Conservation (phyloP, 2,888 invertebrate genomes). For the Cantharis rufa region DNA sequence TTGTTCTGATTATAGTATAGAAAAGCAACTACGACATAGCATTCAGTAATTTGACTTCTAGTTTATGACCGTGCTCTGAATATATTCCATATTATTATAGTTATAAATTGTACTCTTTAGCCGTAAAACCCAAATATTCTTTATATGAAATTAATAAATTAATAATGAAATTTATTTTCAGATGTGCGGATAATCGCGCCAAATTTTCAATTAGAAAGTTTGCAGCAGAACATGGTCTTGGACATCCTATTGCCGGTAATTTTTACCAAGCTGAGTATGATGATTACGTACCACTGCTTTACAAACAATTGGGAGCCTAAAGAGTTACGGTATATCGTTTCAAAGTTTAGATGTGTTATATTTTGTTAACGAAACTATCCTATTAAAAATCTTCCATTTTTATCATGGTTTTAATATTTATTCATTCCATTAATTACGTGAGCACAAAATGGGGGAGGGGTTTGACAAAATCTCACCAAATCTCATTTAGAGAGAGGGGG, state of each 20-base stretch:
- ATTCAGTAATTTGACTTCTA: no score
- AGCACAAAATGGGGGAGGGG: no score
- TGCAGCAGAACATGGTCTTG: constrained; percentile 62
- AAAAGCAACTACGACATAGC: no score
- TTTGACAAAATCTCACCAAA: no score
- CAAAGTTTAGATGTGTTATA: background rate
- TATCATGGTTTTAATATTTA: background rate
- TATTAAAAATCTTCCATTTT: background rate
- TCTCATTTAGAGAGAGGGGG: no score
- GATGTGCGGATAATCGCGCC: constrained; percentile 44
- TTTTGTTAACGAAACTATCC: background rate
- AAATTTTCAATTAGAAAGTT: constrained; percentile 63
- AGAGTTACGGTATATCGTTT: background rate
- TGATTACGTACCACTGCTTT: constrained; percentile 57
- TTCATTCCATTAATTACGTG: no score
- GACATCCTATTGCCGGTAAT: constrained; percentile 66
- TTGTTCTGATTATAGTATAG: no score
- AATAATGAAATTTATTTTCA: background rate
- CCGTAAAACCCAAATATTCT: no score
- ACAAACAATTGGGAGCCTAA: constrained; percentile 24
- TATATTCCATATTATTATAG: no score
- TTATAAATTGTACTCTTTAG: no score
- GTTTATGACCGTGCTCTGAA: no score
- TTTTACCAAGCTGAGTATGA: constrained; percentile 66
- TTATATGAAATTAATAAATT: background rate